Evolutionary conservation across 2,113 vertebrate genomes (phyloP), one percentile per base, ranked within the genome.

Genomic region (Chaetodon auriga): DNA sequence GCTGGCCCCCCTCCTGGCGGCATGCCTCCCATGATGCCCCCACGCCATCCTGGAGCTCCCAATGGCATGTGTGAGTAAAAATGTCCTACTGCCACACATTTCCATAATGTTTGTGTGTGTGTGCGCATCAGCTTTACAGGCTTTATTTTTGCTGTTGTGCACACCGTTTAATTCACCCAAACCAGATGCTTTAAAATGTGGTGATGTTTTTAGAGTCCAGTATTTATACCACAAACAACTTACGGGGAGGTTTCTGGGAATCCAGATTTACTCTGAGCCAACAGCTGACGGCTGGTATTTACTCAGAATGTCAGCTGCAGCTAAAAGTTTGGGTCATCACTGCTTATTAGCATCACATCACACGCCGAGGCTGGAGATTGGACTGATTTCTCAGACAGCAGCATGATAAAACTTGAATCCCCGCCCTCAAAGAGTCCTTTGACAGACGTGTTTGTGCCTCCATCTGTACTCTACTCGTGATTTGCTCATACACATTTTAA

Each of bases 1-100:
- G 92, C 90, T 0, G 94, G 92, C 7, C 92, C 94, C 14, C 93
- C 94, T 6, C 94, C 53, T 21, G 91, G 95, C 43, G 95, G 91
- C 79, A 93, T 98, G 82, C 96, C 97, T 1, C 91, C 97, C 4
- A 96, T 97, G 62, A 91, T 97, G 36, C 97, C 97, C 48, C 96
- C 98, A 7, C 96, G 97, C 0, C 96, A 96, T 77, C 95, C 96
- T 0, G 96, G 97, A 62, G 95, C 97, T 0, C 96, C 97, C 2
- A 98, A 98, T 0, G 97, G 97, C 94, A 96, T 99, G 97, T 98
- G 98, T 99, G 91, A 97, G 97, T 97, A 82, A 14, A n/a, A 19
- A 16, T 35, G 16, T 5, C 49, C 15, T 19, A 30, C 61, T 69
- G 53, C 60, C 21, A 1, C 66, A n/a, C 23, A n/a, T 16, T 14